Conservation (phyloP, 2,888 invertebrate species). For the Notodonta ziczac region DNA sequence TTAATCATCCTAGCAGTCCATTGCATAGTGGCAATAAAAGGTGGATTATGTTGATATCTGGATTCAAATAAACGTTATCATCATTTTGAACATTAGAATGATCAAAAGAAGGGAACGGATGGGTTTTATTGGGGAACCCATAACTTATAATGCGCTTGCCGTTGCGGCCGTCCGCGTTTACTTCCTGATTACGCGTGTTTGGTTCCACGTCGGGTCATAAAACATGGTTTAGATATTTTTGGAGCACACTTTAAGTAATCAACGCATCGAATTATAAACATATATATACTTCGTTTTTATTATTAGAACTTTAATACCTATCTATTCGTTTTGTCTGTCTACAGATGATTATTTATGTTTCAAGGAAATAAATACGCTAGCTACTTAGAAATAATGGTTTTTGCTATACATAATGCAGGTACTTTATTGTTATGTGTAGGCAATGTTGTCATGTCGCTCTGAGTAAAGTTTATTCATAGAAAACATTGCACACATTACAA, state of each 20-base stretch:
- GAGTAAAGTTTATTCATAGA: neutral
- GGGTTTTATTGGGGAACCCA: slow-evolving; percentile 60
- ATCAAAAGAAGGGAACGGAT: slow-evolving; percentile 63
- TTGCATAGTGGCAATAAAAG: too few species aligned
- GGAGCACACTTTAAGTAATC: neutral
- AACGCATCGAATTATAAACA: too few species aligned
- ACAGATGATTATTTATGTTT: too few species aligned
- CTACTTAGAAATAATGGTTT: too few species aligned
- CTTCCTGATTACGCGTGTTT: slow-evolving; percentile 55
- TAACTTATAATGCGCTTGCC: slow-evolving; percentile 54
- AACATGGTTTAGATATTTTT: slow-evolving; percentile 4
- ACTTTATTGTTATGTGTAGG: neutral
- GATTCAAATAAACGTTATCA: slow-evolving; percentile 12
- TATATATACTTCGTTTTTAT: too few species aligned
- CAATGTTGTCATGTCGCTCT: neutral
- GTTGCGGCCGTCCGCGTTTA: slow-evolving; percentile 46
- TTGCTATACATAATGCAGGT: too few species aligned
- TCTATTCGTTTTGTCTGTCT: too few species aligned
- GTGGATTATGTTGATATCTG: neutral
- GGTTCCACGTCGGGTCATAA: slow-evolving; percentile 21
- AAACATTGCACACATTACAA: neutral
- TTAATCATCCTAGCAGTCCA: too few species aligned
- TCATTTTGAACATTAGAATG: slow-evolving; percentile 32
- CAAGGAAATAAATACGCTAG: too few species aligned
- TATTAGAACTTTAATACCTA: too few species aligned